phyloP scores from a whole-genome alignment of 2,113 vertebrate species.

The Arvicanthis niloticus region DNA sequence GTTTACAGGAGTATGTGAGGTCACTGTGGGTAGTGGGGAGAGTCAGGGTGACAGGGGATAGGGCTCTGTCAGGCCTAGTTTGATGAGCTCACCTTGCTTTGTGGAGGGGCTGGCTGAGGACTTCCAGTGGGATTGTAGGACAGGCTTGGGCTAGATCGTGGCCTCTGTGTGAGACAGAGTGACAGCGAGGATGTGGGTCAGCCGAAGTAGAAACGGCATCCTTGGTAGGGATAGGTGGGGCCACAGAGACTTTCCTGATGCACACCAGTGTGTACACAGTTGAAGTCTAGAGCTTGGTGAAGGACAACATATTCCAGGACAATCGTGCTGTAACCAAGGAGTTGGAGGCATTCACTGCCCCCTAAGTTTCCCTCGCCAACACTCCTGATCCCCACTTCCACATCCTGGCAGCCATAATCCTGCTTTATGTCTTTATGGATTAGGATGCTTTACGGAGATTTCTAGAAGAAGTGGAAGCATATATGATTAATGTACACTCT shows the following conservation, averaged over 20 bases:
- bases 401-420: not conserved
- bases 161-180: not conserved
- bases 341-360: not conserved
- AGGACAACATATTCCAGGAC: not conserved
- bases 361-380: not conserved
- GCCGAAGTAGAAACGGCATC: not conserved
- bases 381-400: not conserved
- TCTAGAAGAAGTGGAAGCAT: constrained; percentile 8
- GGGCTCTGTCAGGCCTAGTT: not conserved
- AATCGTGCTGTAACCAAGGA: not conserved
- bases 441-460: constrained; percentile 1
- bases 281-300: not conserved
- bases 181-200: not conserved
- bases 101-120: not conserved
- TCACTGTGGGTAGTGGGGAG: not conserved
- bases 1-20: not conserved
- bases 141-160: not conserved
- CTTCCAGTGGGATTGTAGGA: too few relatives aligned
- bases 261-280: not conserved
- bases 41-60: not conserved
- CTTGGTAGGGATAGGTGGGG: not conserved
- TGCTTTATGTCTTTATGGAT: constrained; percentile 22
- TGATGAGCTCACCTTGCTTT: not conserved
- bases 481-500: not conserved
- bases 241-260: not conserved